These are phyloP conservation scores for Anthopleura sola DNA, from an alignment of 64 coral and sea anemone species.

Conservation along the genomic window DNA sequence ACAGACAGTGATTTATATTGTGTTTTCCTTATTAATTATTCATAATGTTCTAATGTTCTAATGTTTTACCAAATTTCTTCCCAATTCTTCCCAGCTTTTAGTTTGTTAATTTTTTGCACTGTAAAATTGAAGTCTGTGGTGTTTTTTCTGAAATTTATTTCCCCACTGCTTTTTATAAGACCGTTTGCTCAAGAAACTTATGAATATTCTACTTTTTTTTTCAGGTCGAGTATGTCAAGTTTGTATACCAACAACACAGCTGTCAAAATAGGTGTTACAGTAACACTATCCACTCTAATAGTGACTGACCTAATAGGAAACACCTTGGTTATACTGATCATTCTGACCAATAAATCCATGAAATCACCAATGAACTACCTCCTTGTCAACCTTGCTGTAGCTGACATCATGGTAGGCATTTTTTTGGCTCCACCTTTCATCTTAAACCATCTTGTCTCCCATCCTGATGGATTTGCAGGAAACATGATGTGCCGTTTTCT, in stretches of 20 bases:
- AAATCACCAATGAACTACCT: slow-evolving; percentile 23
- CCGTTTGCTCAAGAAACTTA: no score
- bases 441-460: background rate
- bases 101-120: no score
- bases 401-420: background rate
- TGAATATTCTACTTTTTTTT: no score
- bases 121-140: no score
- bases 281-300: background rate
- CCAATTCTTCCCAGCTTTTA: no score
- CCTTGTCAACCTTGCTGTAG: slow-evolving; percentile 11
- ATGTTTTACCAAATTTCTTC: no score
- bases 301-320: slow-evolving; percentile 5
- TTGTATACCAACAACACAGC: background rate
- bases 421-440: background rate
- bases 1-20: no score
- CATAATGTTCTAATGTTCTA: no score
- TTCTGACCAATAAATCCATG: background rate
- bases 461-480: background rate
- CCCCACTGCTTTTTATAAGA: no score
- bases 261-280: background rate
- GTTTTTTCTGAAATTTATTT: no score
- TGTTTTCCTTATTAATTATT: no score
- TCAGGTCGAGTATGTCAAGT: no score
- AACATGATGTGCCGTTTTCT: background rate
- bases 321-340: background rate